Conservation (phyloP, 2,888 invertebrate genomes). For the Heteromyza rotundicornis region DNA sequence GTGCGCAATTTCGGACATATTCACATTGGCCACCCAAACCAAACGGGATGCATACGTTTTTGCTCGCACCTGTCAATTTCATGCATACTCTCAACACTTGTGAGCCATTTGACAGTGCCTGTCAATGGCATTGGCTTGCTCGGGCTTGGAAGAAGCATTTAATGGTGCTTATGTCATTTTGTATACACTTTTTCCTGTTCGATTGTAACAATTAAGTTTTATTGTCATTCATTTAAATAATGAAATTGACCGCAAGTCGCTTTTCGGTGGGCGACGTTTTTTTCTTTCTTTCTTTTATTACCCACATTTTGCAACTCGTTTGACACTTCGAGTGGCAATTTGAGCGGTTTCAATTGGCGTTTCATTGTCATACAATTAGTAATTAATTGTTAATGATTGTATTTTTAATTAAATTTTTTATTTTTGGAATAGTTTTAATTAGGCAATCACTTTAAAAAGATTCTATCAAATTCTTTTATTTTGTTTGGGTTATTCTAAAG, state of each 20-base stretch:
- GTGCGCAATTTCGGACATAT: not conserved
- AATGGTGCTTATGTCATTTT: slow-evolving; percentile 1
- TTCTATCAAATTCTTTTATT: too few relatives aligned
- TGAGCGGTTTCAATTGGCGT: not conserved
- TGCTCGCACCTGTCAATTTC: not conserved
- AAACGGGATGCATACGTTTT: too few relatives aligned
- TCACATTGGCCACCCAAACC: not conserved
- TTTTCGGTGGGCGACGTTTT: not conserved
- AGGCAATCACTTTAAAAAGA: too few relatives aligned
- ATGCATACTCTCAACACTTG: not conserved
- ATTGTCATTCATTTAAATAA: not conserved
- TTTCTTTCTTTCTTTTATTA: not conserved
- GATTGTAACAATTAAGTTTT: not conserved
- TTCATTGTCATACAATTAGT: too few relatives aligned
- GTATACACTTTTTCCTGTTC: not conserved
- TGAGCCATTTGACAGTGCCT: not conserved
- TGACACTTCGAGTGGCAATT: not conserved
- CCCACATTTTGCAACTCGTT: not conserved
- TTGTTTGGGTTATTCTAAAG: too few relatives aligned
- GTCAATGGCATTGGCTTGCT: not conserved
- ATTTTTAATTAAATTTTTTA: too few relatives aligned
- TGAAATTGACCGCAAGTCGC: not conserved
- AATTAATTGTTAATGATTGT: too few relatives aligned
- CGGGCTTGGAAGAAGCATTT: not conserved
- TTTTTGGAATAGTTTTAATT: too few relatives aligned